These are phyloP conservation scores for Sitta europaea DNA, from an alignment of 2,113 vertebrate species.

Conservation along the genomic window DNA sequence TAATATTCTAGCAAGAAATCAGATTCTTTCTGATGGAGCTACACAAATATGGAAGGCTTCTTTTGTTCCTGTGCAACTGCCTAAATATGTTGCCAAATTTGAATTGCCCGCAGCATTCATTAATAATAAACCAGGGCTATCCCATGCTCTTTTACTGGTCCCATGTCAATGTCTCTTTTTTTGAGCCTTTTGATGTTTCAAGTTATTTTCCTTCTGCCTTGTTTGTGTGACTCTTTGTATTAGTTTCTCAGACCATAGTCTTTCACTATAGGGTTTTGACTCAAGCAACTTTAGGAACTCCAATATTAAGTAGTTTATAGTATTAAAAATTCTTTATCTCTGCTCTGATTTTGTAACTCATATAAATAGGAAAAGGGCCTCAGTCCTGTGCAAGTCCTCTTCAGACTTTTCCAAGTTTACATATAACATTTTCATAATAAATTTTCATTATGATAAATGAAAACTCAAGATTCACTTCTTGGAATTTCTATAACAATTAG, in stretches of 20 bases:
- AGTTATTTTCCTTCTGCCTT: neutral
- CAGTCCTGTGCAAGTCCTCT: neutral
- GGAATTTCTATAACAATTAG: neutral
- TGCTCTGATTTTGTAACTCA: neutral
- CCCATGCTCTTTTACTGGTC: neutral
- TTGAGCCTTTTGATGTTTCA: neutral
- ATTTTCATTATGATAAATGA: neutral
- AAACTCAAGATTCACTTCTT: neutral
- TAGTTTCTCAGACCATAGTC: neutral
- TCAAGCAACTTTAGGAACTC: neutral
- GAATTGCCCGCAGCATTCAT: neutral
- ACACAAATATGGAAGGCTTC: neutral
- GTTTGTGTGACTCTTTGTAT: neutral
- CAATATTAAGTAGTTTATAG: neutral
- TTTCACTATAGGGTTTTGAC: neutral
- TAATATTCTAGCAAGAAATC: neutral
- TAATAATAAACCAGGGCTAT: neutral
- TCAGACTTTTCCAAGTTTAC: neutral
- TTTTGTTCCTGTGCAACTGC: neutral
- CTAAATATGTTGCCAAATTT: neutral
- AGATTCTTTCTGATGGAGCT: neutral
- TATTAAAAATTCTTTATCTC: neutral
- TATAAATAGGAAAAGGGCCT: neutral
- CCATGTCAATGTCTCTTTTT: neutral
- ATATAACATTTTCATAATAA: neutral